phyloP scores from a whole-genome alignment of 1,140 invertebrate genomes.

The Papilio helenus region DNA sequence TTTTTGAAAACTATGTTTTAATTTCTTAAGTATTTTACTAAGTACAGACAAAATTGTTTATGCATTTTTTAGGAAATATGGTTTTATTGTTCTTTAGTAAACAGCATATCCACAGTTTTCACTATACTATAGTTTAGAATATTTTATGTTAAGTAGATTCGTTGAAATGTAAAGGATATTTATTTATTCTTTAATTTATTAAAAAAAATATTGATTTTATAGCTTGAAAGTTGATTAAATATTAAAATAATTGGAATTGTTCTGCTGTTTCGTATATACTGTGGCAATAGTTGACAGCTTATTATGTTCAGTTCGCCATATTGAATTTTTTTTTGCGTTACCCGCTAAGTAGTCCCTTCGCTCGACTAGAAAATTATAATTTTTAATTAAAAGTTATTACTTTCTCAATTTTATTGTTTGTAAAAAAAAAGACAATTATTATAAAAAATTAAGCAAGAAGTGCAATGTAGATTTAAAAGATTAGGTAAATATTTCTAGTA shows the following conservation, averaged over 20 bases:
- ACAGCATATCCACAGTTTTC: background rate
- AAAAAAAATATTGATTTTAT: background rate
- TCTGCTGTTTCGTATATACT: constrained; percentile 22
- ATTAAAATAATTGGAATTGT: background rate
- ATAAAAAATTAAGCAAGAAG: too few species aligned
- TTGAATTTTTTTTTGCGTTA: constrained; percentile 36
- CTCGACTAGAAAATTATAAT: background rate
- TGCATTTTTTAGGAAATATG: background rate
- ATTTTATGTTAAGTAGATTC: background rate
- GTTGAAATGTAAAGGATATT: constrained; percentile 38
- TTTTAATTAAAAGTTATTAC: too few species aligned
- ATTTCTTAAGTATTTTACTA: background rate
- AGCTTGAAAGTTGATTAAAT: background rate
- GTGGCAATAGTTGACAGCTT: constrained; percentile 39
- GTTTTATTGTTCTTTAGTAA: background rate
- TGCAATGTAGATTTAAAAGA: background rate
- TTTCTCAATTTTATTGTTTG: too few species aligned
- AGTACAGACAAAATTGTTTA: background rate
- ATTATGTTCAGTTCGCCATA: constrained; percentile 46
- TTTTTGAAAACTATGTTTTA: background rate
- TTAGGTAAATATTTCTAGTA: background rate
- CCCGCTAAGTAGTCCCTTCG: constrained; percentile 24
- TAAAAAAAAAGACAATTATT: too few species aligned
- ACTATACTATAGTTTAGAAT: background rate
- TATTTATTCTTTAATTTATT: background rate